Percentiles rank a stretch among this genome's conserved stretches.
These are phyloP conservation scores for Mystacornis crossleyi DNA, from an alignment of 2,113 vertebrate genomes.

Conservation along the genomic window DNA sequence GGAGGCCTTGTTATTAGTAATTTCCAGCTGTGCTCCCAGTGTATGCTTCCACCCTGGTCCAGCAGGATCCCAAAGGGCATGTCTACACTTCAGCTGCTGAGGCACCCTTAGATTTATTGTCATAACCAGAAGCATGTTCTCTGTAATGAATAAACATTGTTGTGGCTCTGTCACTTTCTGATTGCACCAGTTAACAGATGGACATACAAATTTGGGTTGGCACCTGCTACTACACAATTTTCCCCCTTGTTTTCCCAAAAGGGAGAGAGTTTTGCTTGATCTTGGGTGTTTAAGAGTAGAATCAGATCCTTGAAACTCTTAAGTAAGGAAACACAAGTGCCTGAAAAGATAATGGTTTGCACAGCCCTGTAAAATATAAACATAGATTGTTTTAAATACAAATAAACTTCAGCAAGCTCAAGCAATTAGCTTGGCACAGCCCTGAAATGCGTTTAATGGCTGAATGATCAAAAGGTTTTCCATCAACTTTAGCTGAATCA, in stretches of 20 bases:
- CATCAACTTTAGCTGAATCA: slow-evolving; percentile 71
- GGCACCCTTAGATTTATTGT: slow-evolving; percentile 21
- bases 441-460: slow-evolving; percentile 64
- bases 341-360: neutral
- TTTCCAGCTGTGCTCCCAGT: neutral
- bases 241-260: neutral
- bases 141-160: slow-evolving; percentile 9
- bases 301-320: neutral
- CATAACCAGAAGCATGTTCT: slow-evolving; percentile 42
- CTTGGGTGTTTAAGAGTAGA: neutral
- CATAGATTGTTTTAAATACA: slow-evolving; percentile 46
- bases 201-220: slow-evolving; percentile 36
- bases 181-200: slow-evolving; percentile 30
- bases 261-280: neutral
- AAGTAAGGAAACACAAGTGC: neutral
- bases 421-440: slow-evolving; percentile 64
- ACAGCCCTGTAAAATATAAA: slow-evolving; percentile 18
- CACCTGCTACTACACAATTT: neutral
- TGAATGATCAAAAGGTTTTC: slow-evolving; percentile 74
- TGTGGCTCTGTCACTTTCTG: slow-evolving; percentile 29
- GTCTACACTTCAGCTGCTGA: neutral
- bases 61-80: slow-evolving; percentile 19
- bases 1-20: neutral
- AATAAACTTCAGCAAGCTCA: slow-evolving; percentile 33
- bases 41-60: neutral